Percentiles rank a stretch among this genome's conserved stretches.
phyloP scores from a whole-genome alignment of 2,113 vertebrate genomes.

The Anser cygnoides region DNA sequence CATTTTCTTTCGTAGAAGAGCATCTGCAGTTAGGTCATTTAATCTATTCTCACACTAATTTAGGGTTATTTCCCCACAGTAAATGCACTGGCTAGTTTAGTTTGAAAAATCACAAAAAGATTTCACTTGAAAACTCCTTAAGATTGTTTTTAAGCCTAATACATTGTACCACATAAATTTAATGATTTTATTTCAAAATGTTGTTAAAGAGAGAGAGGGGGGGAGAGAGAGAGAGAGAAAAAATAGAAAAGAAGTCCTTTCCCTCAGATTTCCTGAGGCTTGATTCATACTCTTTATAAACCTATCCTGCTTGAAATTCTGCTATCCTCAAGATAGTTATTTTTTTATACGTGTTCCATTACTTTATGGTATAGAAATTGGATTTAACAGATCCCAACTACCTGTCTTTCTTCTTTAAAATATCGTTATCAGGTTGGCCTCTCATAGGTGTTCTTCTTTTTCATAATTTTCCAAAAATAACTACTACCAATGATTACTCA shows the following conservation, averaged over 20 bases:
- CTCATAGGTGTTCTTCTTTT: background rate
- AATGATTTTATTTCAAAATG: background rate
- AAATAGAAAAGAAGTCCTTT: fast-evolving
- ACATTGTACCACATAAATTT: background rate
- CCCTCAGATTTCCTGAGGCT: background rate
- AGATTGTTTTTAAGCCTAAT: background rate
- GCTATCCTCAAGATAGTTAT: background rate
- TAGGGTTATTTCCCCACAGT: background rate
- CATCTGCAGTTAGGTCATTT: background rate
- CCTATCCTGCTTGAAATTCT: background rate
- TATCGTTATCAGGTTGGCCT: background rate
- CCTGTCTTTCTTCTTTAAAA: background rate
- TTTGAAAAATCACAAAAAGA: background rate
- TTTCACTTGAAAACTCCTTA: background rate
- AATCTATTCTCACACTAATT: background rate
- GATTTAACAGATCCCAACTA: background rate
- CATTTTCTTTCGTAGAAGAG: background rate
- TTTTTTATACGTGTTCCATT: background rate
- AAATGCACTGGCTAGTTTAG: background rate
- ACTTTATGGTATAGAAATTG: background rate
- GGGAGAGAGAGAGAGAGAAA: background rate
- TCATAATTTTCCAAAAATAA: background rate
- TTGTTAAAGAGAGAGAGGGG: background rate
- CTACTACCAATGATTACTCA: background rate
- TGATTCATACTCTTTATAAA: background rate